Conservation (phyloP, 2,888 invertebrate genomes). For the Siphonodentalium dalli region DNA sequence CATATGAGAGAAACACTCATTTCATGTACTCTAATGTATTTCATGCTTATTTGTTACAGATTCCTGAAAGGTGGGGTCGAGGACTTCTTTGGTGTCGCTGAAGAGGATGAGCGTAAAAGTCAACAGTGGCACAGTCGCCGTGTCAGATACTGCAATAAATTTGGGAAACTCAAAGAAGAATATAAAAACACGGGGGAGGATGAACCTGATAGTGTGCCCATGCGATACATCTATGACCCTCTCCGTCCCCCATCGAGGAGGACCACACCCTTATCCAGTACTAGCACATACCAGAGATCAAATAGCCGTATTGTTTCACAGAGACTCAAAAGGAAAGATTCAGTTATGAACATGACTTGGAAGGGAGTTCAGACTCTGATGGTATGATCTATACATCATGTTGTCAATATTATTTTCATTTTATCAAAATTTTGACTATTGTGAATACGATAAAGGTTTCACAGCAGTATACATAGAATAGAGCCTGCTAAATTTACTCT, state of each 20-base stretch:
- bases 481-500: conserved; percentile 17
- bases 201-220: conserved; percentile 34
- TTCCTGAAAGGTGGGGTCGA: conserved; percentile 82
- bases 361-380: conserved; percentile 81
- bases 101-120: conserved; percentile 74
- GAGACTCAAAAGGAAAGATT: conserved; percentile 68
- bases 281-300: conserved; percentile 41
- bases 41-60: conserved; percentile 56
- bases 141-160: conserved; percentile 42
- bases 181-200: conserved; percentile 29
- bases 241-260: conserved; percentile 39
- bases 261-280: conserved; percentile 45
- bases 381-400: conserved; percentile 68
- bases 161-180: conserved; percentile 38
- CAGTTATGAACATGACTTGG: conserved; percentile 82
- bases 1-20: too few relatives aligned
- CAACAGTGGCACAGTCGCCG: conserved; percentile 78
- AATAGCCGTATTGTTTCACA: conserved; percentile 27
- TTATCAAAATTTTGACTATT: neutral
- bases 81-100: conserved; percentile 85
- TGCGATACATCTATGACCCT: conserved; percentile 47
- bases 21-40: neutral
- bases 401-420: neutral
- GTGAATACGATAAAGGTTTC: too few relatives aligned
- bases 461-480: too few relatives aligned